These are phyloP conservation scores for Columba guinea DNA, from an alignment of 2,797 vertebrate genomes.

Conservation along the genomic window DNA sequence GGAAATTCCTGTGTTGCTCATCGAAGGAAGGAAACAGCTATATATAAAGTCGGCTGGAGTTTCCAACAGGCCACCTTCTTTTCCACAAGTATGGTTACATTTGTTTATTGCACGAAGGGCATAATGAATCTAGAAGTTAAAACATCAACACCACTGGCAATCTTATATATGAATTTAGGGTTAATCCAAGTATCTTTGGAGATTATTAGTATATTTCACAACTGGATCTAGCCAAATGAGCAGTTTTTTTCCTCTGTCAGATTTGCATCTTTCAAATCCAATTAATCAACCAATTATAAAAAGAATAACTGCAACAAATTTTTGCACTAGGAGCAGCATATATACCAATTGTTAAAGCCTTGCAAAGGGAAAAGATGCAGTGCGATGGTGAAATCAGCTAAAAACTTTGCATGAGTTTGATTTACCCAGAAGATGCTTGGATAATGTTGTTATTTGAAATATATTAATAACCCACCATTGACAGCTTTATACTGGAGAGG, in stretches of 20 bases:
- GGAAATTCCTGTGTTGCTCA: not conserved
- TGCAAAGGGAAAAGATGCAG: not conserved
- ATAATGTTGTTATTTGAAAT: not conserved
- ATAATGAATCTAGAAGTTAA: not conserved
- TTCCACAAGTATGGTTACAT: not conserved
- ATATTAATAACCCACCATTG: not conserved
- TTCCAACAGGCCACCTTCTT: not conserved
- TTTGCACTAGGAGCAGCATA: not conserved
- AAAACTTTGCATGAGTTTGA: not conserved
- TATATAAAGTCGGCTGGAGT: not conserved
- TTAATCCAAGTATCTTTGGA: not conserved
- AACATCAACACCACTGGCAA: not conserved
- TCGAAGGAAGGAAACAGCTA: constrained; percentile 1
- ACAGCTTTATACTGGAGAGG: not conserved
- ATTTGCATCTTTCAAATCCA: not conserved
- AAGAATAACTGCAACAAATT: not conserved
- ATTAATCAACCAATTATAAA: not conserved
- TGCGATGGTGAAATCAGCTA: not conserved
- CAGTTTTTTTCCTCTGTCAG: not conserved
- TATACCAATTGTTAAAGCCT: not conserved
- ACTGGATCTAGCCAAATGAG: not conserved
- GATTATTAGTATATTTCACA: not conserved
- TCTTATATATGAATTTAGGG: not conserved
- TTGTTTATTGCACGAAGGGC: not conserved
- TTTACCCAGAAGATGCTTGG: constrained; percentile 7